Conservation (phyloP, 2,113 vertebrate species). For the Dromaius novaehollandiae region DNA sequence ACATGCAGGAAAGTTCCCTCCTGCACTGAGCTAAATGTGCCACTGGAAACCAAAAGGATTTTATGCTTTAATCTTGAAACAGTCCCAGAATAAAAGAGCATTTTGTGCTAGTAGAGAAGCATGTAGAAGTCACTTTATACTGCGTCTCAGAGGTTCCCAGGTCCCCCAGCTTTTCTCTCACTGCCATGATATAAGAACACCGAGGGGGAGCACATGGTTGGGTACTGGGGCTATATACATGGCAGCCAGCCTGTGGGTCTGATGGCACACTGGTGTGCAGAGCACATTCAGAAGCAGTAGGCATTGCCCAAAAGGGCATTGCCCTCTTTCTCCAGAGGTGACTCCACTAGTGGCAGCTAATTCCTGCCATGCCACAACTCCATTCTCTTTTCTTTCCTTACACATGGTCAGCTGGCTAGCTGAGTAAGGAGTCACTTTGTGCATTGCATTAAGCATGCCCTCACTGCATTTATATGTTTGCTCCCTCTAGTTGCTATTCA, state of each 20-base stretch:
- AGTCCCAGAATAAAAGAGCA: neutral
- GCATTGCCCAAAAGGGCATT: neutral
- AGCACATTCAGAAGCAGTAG: neutral
- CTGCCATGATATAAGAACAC: fast-evolving
- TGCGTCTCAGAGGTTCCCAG: neutral
- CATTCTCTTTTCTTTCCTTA: neutral
- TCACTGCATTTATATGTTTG: neutral
- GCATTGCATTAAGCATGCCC: neutral
- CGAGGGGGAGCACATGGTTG: neutral
- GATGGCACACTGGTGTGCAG: neutral
- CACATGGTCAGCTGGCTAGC: neutral
- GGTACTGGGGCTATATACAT: neutral
- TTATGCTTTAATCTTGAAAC: neutral
- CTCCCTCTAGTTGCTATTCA: neutral
- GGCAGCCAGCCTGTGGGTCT: neutral
- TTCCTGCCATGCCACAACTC: neutral
- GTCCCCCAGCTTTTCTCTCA: neutral
- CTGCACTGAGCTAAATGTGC: neutral
- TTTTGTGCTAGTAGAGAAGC: fast-evolving
- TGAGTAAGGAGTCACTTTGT: neutral
- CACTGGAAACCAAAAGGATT: neutral
- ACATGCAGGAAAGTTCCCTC: neutral
- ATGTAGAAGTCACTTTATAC: fast-evolving
- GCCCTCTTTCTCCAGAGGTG: neutral
- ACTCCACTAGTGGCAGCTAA: neutral